phyloP scores from a whole-genome alignment of 1,140 invertebrate species.

The Ceratina japonica region DNA sequence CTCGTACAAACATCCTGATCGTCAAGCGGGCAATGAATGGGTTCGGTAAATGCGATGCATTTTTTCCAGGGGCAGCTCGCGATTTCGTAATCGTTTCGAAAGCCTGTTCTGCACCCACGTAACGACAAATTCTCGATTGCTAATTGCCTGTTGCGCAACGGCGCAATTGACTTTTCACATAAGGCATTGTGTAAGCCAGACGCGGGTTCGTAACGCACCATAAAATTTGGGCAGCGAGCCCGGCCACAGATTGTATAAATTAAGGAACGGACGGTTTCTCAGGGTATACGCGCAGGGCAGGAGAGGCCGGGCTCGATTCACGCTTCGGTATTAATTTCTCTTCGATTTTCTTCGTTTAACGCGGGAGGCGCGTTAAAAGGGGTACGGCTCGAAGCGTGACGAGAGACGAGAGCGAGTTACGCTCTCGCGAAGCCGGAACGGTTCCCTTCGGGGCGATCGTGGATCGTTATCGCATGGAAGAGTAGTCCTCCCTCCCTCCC shows the following conservation, averaged over 20 bases:
- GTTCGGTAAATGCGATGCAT: not conserved
- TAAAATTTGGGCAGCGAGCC: no score
- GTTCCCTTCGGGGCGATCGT: conserved; percentile 60
- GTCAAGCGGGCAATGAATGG: not conserved
- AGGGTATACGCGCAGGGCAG: not conserved
- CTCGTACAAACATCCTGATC: conserved; percentile 13
- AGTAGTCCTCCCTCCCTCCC: conserved; percentile 37
- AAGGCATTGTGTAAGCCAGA: no score
- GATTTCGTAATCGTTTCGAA: conserved; percentile 26
- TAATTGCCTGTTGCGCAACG: conserved; percentile 12
- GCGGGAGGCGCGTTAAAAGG: conserved; percentile 38
- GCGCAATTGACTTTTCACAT: no score
- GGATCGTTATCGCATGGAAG: conserved; percentile 56
- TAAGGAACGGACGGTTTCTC: no score
- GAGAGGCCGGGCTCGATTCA: conserved; percentile 22
- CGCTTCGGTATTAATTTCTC: conserved; percentile 51
- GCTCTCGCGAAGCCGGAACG: conserved; percentile 44
- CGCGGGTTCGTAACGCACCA: no score
- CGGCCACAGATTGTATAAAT: no score
- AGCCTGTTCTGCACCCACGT: conserved; percentile 1
- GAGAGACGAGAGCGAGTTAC: conserved; percentile 53
- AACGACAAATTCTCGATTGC: not conserved
- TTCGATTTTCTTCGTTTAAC: conserved; percentile 57
- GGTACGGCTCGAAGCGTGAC: conserved; percentile 53
- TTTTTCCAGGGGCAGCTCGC: conserved; percentile 3